phyloP scores from a whole-genome alignment of 2,888 invertebrate genomes.

The Bombylius major region DNA sequence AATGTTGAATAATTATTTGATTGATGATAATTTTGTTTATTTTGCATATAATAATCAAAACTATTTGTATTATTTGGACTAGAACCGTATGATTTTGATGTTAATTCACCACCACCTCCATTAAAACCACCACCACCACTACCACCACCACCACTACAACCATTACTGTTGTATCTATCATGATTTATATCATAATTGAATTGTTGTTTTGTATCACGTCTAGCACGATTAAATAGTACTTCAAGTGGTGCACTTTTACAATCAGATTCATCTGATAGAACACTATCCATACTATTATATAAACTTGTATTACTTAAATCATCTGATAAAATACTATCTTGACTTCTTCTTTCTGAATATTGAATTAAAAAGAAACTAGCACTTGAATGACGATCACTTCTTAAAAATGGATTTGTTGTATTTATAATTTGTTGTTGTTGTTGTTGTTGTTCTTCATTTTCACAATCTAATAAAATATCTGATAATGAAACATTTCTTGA shows the following conservation, averaged over 20 bases:
- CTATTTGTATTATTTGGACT: conserved; percentile 47
- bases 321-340: conserved; percentile 66
- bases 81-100: conserved; percentile 50
- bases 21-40: conserved; percentile 9
- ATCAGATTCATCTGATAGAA: conserved; percentile 67
- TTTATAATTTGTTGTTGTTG: conserved; percentile 33
- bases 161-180: background rate
- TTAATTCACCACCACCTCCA: conserved; percentile 8
- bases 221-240: conserved; percentile 43
- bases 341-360: conserved; percentile 45
- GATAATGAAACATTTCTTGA: conserved; percentile 47
- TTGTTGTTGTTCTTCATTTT: conserved; percentile 40
- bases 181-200: background rate
- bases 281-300: conserved; percentile 68
- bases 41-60: conserved; percentile 42
- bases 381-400: conserved; percentile 52
- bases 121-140: conserved; percentile 38
- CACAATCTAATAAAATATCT: conserved; percentile 33
- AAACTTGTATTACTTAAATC: conserved; percentile 51
- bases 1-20: background rate
- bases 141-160: conserved; percentile 31
- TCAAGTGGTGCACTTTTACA: conserved; percentile 69
- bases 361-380: conserved; percentile 72
- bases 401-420: conserved; percentile 39
- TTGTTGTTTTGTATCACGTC: background rate